Conservation (phyloP, 2,113 vertebrate species). For the Ciconia boyciana region DNA sequence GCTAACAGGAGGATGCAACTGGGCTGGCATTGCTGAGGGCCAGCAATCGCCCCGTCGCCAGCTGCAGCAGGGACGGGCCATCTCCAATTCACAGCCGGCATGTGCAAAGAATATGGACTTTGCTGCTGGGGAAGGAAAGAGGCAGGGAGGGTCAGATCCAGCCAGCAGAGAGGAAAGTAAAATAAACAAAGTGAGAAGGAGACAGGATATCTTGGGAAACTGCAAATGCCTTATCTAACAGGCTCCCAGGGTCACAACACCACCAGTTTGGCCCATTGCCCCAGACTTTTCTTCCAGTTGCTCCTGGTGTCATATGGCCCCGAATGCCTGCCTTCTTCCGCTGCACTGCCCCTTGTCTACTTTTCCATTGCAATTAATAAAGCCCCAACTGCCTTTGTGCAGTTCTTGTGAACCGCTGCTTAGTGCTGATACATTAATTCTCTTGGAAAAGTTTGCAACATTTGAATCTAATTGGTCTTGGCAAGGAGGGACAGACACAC, state of each 20-base stretch:
- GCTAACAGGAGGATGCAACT: not conserved
- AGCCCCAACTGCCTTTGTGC: not conserved
- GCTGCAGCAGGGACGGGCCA: not conserved
- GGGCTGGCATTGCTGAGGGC: not conserved
- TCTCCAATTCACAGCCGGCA: accelerated
- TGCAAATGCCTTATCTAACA: not conserved
- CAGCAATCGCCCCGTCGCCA: not conserved
- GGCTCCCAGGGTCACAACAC: not conserved
- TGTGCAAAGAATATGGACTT: not conserved
- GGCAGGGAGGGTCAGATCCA: not conserved
- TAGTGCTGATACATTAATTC: not conserved
- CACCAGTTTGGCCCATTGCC: not conserved
- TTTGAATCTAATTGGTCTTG: not conserved
- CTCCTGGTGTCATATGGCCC: accelerated
- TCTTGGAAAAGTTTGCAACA: not conserved
- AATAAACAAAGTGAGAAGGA: not conserved
- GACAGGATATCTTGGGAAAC: not conserved
- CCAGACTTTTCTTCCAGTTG: not conserved
- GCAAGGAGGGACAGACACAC: not conserved
- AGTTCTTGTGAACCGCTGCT: not conserved
- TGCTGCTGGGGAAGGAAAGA: not conserved
- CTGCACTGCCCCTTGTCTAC: not conserved
- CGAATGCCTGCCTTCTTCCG: not conserved
- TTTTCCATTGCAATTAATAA: not conserved
- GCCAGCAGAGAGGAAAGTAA: not conserved